Evolutionary conservation across 2,113 vertebrate species (phyloP), one percentile per base, ranked within the genome.

Genomic region (Ciconia maguari): DNA sequence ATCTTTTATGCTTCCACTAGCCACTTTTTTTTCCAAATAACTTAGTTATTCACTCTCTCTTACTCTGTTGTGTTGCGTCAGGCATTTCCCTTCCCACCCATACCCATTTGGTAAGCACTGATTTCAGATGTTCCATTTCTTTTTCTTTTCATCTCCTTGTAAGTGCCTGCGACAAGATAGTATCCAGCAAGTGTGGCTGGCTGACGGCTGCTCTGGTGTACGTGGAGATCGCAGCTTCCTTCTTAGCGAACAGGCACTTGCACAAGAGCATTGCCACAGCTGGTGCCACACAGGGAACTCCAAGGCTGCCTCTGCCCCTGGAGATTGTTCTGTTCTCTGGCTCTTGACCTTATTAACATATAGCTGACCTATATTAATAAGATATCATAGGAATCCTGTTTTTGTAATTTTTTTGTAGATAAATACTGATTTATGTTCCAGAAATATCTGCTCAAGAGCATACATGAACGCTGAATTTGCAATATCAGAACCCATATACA

Each of bases 251-350:
- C 1, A 8, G 42, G 29, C 24, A 3, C 66, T 83, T 30, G 8
- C 8, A 9, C 0, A 0, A 36, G 77, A 30, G 11, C 21, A 0
- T 5, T 66, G 52, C 70, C 22, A n/a, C 29, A 54, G 34, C 22
- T 87, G 64, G 17, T 54, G 72, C 21, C 51, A 34, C 1, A 1
- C 21, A 7, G 69, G 41, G n/a, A 42, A 46, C 25, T 79, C 66
- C 16, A 30, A 16, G 30, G 30, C 36, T 86, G 64, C 69, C 24
- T 87, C 77, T 91, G 69, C 48, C 75, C 57, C 49, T 1, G 1
- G 48, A 68, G 44, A 52, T 34, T 12, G 12, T 32, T 25, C 36
- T 15, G 0, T 42, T 57, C 52, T 54, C 49, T 62, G 55, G 21
- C 30, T 83, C 64, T 46, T 86, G 36, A 70, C 34, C 25, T 72